Percentiles rank a stretch among this genome's conserved stretches.
Conservation (phyloP, 2,113 vertebrate genomes). For the Vulpes ferrilata region DNA sequence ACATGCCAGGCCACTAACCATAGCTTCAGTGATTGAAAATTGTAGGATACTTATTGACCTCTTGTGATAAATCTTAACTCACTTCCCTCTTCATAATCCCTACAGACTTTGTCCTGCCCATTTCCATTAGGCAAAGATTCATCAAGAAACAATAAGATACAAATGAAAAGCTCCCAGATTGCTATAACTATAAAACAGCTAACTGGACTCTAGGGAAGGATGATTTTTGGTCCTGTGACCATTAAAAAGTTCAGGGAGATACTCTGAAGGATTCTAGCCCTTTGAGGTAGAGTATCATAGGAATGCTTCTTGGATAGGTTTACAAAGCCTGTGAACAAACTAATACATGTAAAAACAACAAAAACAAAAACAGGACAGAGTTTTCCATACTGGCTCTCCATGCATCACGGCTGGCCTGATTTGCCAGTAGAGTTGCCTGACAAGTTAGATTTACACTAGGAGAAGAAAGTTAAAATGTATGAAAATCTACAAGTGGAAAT, state of each 20-base stretch:
- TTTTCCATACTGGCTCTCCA: background rate
- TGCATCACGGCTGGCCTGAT: background rate
- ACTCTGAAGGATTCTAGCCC: background rate
- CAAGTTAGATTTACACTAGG: background rate
- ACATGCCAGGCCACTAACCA: background rate
- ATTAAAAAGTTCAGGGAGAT: background rate
- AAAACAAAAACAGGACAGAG: background rate
- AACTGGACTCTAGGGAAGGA: background rate
- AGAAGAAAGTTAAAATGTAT: background rate
- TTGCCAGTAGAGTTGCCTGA: background rate
- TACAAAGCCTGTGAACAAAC: background rate
- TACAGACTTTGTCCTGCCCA: background rate
- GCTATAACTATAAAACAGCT: slow-evolving; percentile 2
- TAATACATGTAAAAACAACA: background rate
- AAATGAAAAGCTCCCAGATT: background rate
- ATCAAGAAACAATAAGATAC: background rate
- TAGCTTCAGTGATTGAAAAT: background rate
- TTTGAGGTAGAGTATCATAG: background rate
- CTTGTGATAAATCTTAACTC: background rate
- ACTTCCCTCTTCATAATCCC: background rate
- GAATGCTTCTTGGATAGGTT: background rate
- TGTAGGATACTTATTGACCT: background rate
- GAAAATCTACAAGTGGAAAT: background rate
- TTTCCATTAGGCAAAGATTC: slow-evolving; percentile 25
- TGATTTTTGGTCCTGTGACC: background rate